A percentile compares a stretch with the other conserved stretches of the same genome.
These are phyloP conservation scores for Orussus abietinus DNA, from an alignment of 1,140 invertebrate genomes.

Conservation along the genomic window DNA sequence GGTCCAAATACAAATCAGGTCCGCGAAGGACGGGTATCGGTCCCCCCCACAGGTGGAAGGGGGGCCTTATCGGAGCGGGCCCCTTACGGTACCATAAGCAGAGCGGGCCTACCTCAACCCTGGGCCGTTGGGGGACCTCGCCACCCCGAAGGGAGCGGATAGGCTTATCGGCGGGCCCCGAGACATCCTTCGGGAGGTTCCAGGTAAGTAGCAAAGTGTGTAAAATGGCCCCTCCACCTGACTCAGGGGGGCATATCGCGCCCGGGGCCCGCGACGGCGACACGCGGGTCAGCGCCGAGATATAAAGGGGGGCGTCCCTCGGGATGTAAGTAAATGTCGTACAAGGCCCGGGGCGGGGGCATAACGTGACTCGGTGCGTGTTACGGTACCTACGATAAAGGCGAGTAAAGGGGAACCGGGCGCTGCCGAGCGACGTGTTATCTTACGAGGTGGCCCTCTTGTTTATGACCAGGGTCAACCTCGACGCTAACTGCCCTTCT, in stretches of 20 bases:
- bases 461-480: no score
- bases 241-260: no score
- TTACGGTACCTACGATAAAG: slow-evolving; percentile 23
- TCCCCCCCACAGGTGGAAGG: no score
- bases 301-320: slow-evolving; percentile 4
- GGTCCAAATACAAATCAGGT: no score
- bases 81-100: no score
- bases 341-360: slow-evolving; percentile 7
- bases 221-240: slow-evolving; percentile 19
- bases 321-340: slow-evolving; percentile 13
- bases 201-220: slow-evolving; percentile 43
- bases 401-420: slow-evolving; percentile 13
- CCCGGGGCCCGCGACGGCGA: no score
- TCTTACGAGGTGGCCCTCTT: slow-evolving; percentile 1
- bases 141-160: no score
- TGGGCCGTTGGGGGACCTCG: no score
- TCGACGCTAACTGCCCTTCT: slow-evolving; percentile 6
- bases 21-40: no score
- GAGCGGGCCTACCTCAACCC: no score
- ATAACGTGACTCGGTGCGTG: slow-evolving; percentile 14
- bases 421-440: no score
- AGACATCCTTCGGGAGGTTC: slow-evolving; percentile 27
- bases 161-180: slow-evolving; percentile 35
- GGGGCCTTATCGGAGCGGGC: no score
- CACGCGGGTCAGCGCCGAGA: not conserved